These are phyloP conservation scores for Dryocosmus kuriphilus DNA, from an alignment of 2,888 invertebrate genomes.

Conservation along the genomic window DNA sequence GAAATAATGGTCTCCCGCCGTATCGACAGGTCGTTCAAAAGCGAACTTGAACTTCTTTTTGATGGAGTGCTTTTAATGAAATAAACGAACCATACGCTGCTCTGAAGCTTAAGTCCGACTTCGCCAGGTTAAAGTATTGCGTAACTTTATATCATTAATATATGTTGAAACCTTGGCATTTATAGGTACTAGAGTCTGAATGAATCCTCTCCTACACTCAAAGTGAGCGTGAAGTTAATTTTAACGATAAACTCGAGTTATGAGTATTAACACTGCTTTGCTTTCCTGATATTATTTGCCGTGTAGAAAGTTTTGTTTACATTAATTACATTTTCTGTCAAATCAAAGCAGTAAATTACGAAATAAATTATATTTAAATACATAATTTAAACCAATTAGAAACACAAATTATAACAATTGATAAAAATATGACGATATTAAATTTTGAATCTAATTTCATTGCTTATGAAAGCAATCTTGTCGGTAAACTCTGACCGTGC, in stretches of 20 bases:
- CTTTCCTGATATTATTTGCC: neutral
- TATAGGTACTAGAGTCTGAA: neutral
- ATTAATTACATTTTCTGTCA: neutral
- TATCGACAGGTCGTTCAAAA: conserved; percentile 11
- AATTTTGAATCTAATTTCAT: neutral
- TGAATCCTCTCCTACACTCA: neutral
- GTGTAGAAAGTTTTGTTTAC: neutral
- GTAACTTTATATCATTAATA: neutral
- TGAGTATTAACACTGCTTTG: neutral
- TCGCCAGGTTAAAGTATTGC: neutral
- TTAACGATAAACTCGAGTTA: neutral
- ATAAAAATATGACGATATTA: neutral
- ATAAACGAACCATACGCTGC: neutral
- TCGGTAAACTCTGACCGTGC: neutral
- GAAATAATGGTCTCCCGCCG: neutral
- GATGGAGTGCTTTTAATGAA: neutral
- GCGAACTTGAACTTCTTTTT: neutral
- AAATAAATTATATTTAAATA: neutral
- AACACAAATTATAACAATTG: neutral
- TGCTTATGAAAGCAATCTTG: neutral
- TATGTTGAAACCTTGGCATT: neutral
- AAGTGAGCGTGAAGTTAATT: neutral
- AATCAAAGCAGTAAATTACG: neutral
- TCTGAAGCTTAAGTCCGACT: neutral
- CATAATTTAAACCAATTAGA: neutral